A percentile compares a stretch with the other conserved stretches of the same genome.
Conservation (phyloP, 1,140 invertebrate species). For the Episyrphus balteatus region DNA sequence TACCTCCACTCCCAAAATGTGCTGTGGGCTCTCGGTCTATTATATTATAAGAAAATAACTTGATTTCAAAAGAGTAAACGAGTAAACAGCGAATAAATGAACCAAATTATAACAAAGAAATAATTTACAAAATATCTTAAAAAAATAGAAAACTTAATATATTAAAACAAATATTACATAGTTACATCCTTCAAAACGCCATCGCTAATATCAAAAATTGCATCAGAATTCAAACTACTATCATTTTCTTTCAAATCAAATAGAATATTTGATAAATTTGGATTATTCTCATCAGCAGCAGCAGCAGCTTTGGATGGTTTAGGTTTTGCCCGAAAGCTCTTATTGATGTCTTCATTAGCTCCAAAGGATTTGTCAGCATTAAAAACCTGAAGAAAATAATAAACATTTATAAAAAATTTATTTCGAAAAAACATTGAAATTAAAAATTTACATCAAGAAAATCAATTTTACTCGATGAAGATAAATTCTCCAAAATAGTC, state of each 20-base stretch:
- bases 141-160: too few relatives aligned
- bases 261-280: constrained; percentile 3
- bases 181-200: constrained; percentile 23
- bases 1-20: too few relatives aligned
- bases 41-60: too few relatives aligned
- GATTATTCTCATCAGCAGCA: constrained; percentile 7
- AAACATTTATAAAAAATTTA: constrained; percentile 6
- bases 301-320: background rate
- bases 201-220: constrained; percentile 25
- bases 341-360: background rate
- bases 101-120: too few relatives aligned
- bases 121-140: too few relatives aligned
- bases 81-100: too few relatives aligned
- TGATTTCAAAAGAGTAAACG: too few relatives aligned
- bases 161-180: constrained; percentile 7
- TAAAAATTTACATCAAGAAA: constrained; percentile 7
- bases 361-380: too few relatives aligned
- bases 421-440: background rate
- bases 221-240: constrained; percentile 6
- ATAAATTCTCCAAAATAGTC: background rate
- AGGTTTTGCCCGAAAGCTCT: background rate
- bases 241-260: constrained; percentile 6
- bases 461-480: too few relatives aligned
- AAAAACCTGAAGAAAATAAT: too few relatives aligned
- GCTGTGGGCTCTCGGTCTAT: too few relatives aligned